phyloP scores from a whole-genome alignment of 2,113 vertebrate species.

The Poeciliopsis retropinna region DNA sequence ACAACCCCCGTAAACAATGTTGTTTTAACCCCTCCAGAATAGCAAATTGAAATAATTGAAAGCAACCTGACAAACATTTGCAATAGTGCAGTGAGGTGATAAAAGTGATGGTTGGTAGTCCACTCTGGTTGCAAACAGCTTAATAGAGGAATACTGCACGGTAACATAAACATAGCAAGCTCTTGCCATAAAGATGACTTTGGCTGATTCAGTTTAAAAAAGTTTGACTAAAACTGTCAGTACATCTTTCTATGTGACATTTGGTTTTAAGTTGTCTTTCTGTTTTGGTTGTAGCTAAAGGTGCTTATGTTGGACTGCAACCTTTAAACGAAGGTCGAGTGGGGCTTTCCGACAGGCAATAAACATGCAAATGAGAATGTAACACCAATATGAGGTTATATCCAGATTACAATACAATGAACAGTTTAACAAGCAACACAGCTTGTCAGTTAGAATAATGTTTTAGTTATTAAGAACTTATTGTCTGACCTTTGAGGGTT shows the following conservation, averaged over 20 bases:
- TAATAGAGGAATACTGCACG: too few species aligned
- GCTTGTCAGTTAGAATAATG: constrained; percentile 18
- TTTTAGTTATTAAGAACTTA: not conserved
- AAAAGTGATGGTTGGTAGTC: not conserved
- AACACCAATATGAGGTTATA: constrained; percentile 9
- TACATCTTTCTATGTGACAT: not conserved
- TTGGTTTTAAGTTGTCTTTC: not conserved
- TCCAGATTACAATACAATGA: constrained; percentile 23
- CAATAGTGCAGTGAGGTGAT: not conserved
- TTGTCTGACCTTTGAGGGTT: not conserved
- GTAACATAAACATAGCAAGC: too few species aligned
- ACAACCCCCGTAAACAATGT: not conserved
- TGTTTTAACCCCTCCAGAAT: not conserved
- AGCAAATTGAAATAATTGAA: not conserved
- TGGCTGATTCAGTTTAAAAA: too few species aligned
- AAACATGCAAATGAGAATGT: constrained; percentile 43
- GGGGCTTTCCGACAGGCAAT: constrained; percentile 20
- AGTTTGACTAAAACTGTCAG: too few species aligned
- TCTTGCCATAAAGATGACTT: too few species aligned
- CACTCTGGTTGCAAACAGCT: too few species aligned
- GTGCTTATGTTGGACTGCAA: constrained; percentile 4
- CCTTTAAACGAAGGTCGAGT: constrained; percentile 1
- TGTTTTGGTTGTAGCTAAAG: not conserved
- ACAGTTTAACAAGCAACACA: constrained; percentile 11
- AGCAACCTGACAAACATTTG: not conserved